A percentile compares a stretch with the other conserved stretches of the same genome.
Evolutionary conservation across 2,113 vertebrate species (phyloP).

Genomic region (Lipophrys pholis): DNA sequence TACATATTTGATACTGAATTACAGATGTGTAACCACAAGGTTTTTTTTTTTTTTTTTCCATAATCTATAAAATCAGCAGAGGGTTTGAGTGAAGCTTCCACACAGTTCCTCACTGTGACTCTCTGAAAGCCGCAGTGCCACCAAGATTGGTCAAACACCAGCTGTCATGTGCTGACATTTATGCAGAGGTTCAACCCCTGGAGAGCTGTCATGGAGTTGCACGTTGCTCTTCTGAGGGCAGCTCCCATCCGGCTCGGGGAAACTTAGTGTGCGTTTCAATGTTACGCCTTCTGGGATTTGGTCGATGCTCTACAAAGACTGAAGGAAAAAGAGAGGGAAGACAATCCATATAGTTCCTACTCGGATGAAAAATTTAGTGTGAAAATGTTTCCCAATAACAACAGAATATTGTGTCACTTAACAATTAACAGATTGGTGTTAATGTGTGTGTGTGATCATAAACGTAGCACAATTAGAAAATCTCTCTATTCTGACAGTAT

Average conservation of each 20-base stretch:
- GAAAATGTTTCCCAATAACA: slow-evolving; percentile 26
- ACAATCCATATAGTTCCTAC: neutral
- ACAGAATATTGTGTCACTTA: slow-evolving; percentile 32
- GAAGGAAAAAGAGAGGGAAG: slow-evolving; percentile 17
- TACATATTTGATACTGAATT: neutral
- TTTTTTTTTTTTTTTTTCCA: slow-evolving; percentile 10
- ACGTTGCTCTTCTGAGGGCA: slow-evolving; percentile 25
- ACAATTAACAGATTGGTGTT: slow-evolving; percentile 6
- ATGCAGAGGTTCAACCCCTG: slow-evolving; percentile 34
- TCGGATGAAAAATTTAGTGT: neutral
- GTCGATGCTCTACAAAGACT: slow-evolving; percentile 21
- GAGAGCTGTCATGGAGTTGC: slow-evolving; percentile 20
- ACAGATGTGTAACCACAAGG: neutral
- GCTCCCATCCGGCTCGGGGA: slow-evolving; percentile 9
- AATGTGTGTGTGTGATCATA: slow-evolving; percentile 10
- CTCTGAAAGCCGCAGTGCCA: slow-evolving; percentile 37
- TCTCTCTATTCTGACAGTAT: slow-evolving; percentile 39
- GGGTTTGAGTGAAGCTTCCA: neutral
- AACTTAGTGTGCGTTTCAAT: slow-evolving; percentile 14
- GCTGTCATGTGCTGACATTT: slow-evolving; percentile 49
- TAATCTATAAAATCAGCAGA: neutral
- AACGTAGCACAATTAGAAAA: slow-evolving; percentile 38
- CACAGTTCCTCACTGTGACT: slow-evolving; percentile 3
- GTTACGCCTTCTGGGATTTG: slow-evolving; percentile 24
- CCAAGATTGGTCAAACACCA: slow-evolving; percentile 36